Conservation (phyloP, 1,140 invertebrate genomes). For the Colletes gigas region DNA sequence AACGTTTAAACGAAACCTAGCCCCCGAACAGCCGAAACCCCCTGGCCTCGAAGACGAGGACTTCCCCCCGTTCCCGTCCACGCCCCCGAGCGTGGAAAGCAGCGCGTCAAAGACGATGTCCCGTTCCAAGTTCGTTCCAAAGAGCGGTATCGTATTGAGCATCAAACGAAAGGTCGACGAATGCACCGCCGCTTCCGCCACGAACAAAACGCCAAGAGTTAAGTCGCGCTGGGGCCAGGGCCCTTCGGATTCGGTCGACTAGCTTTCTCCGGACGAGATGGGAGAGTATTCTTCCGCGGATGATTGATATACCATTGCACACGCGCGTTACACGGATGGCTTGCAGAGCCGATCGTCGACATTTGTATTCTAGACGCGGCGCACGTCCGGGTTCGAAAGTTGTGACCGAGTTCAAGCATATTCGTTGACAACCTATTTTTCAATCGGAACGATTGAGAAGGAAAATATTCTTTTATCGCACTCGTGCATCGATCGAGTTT, state of each 20-base stretch:
- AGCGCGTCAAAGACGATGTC: slow-evolving; percentile 21
- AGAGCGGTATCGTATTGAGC: slow-evolving; percentile 73
- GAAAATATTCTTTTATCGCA: too few relatives aligned
- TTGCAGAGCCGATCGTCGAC: background rate
- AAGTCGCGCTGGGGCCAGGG: slow-evolving; percentile 77
- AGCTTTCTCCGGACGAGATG: background rate
- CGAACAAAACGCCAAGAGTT: slow-evolving; percentile 64
- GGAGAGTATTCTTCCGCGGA: background rate
- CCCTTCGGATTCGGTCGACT: slow-evolving; percentile 55
- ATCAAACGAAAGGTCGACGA: slow-evolving; percentile 74
- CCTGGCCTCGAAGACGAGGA: slow-evolving; percentile 75
- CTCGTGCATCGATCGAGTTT: background rate
- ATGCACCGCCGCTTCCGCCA: slow-evolving; percentile 11
- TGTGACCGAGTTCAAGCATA: background rate
- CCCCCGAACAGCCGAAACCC: slow-evolving; percentile 71
- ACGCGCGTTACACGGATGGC: too few relatives aligned
- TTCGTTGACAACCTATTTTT: background rate
- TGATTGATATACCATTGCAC: background rate
- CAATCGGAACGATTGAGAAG: background rate
- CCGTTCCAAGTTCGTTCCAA: slow-evolving; percentile 62
- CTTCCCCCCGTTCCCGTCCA: slow-evolving; percentile 62
- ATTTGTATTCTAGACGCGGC: background rate
- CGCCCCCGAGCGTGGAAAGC: slow-evolving; percentile 37
- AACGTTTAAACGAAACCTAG: slow-evolving; percentile 55
- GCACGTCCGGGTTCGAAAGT: background rate